Base-by-base conservation (phyloP, 1,140 invertebrate species). In the Bombus haemorrhoidalis region DNA sequence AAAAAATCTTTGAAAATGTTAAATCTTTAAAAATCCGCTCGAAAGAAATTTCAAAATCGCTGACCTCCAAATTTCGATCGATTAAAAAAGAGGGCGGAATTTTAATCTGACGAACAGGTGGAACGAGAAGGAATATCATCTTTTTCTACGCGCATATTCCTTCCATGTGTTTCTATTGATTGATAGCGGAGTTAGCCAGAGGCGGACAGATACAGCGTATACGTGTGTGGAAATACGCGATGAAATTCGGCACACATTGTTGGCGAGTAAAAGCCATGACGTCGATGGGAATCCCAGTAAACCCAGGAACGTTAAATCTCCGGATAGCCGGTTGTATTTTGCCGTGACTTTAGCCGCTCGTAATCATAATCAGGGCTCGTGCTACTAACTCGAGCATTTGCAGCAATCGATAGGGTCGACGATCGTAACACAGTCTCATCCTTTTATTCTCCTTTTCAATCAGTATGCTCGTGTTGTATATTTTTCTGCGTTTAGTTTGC, bases 61-160 rank as follows among this genome's bases (percentile, higher is more conserved):
- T 72, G 3, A 1, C 53, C 5, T 53, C 15, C 25, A 57, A 82
- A 82, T 66, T 75, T 74, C 71, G 41, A 82, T 82, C 81, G 57
- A 64, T 64, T 71, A 47, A 71, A 39, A 9, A 28, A 32, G 34
- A 12, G 25, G 28, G 28, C 1, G 3, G 59, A 41, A 76, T 53
- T 83, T 75, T 76, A 75, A 83, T 83, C 81, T 53, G 57, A 22
- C 47, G 53, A 66, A 41, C 41, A 53, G 32, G 8, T 12, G 25
- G 25, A 76, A 75, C 75, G 41, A 32, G 39, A 83, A 75, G 47
- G 71, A 83, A 83, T 83, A 53, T 59, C 59, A 37, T 83, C 71
- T 74, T 83, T 83, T 83, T 83, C 81, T 53, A 53, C 74, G 81
- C 59, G 41, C 72, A 76, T 83, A 83, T 83, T 66, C 81, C 59